These are phyloP conservation scores for Dromaius novaehollandiae DNA, from an alignment of 2,113 vertebrate genomes.

Conservation along the genomic window DNA sequence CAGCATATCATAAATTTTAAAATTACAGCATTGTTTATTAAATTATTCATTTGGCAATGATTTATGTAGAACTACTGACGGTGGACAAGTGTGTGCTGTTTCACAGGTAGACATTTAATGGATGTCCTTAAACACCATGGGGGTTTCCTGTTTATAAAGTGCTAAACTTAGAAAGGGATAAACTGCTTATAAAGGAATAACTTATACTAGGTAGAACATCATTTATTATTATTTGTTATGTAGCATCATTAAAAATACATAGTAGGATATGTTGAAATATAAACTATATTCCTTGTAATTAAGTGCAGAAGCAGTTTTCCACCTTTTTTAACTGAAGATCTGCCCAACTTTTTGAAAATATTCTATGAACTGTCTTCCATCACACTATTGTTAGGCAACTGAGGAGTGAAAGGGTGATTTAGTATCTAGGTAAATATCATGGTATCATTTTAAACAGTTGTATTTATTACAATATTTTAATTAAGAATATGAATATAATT, in stretches of 20 bases:
- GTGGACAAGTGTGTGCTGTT: fast-evolving
- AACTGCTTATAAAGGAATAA: background rate
- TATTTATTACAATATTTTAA: background rate
- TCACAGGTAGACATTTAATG: background rate
- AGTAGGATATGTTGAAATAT: background rate
- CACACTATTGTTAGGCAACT: background rate
- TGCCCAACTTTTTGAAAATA: background rate
- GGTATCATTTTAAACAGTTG: background rate
- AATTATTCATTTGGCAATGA: background rate
- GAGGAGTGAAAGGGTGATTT: background rate
- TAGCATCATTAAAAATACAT: background rate
- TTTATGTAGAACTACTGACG: background rate
- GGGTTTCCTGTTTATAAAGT: background rate
- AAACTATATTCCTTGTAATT: background rate
- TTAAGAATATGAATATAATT: background rate
- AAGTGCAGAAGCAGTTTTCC: background rate
- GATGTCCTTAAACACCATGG: background rate
- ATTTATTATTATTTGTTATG: background rate
- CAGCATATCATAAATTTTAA: background rate
- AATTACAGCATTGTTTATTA: background rate
- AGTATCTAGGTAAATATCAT: background rate
- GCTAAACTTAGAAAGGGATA: too few species aligned
- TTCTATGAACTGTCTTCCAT: background rate
- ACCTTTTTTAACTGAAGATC: background rate
- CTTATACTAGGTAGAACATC: background rate